phyloP scores from a whole-genome alignment of 2,113 vertebrate species.

The Parus major region DNA sequence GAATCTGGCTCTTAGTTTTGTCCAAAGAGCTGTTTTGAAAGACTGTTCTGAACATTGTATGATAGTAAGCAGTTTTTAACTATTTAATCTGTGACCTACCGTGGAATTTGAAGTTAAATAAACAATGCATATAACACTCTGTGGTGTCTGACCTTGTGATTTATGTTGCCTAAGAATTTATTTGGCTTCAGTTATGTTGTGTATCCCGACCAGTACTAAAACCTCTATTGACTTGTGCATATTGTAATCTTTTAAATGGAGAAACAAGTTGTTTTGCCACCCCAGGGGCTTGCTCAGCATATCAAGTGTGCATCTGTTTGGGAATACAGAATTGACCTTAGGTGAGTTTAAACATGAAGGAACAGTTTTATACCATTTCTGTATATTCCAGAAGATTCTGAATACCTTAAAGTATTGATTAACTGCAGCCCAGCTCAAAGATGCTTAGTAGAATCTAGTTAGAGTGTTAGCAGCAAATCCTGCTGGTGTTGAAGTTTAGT shows the following conservation, averaged over 20 bases:
- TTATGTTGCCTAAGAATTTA: neutral
- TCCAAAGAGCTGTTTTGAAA: constrained; percentile 48
- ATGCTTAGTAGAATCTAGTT: neutral
- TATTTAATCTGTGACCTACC: constrained; percentile 44
- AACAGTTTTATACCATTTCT: neutral
- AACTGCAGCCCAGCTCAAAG: neutral
- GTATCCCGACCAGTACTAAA: neutral
- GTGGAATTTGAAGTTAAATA: constrained; percentile 56
- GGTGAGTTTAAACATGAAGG: neutral
- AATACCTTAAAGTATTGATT: neutral
- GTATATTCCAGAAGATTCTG: neutral
- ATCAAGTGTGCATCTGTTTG: accelerated
- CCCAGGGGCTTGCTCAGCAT: neutral
- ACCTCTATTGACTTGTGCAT: neutral
- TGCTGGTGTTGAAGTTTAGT: neutral
- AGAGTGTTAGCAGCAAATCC: neutral
- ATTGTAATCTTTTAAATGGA: neutral
- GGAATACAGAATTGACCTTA: neutral
- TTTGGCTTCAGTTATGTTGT: neutral
- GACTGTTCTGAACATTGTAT: constrained; percentile 22
- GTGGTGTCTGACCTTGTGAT: neutral
- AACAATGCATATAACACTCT: neutral
- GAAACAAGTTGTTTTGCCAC: neutral
- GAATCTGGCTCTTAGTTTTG: constrained; percentile 37
- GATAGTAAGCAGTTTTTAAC: constrained; percentile 45